Evolutionary conservation across 2,797 vertebrate genomes (phyloP).

Genomic region (Simalia tracyae): DNA sequence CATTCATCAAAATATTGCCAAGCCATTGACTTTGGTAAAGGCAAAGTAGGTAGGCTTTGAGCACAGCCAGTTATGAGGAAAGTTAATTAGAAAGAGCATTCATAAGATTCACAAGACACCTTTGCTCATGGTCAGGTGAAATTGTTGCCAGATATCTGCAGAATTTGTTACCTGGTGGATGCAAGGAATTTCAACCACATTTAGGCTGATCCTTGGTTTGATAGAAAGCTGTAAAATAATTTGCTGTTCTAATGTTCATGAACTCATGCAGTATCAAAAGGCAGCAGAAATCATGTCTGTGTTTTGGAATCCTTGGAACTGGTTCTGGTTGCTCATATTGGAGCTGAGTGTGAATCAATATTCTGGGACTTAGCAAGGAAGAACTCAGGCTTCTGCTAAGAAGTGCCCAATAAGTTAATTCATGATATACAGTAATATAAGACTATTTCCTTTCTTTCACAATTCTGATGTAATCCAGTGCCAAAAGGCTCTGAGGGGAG

Average conservation of each 20-base stretch:
- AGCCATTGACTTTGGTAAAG: not conserved
- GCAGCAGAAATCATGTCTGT: not conserved
- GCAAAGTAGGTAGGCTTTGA: not conserved
- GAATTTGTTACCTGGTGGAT: too few relatives aligned
- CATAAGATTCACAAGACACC: not conserved
- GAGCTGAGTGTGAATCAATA: not conserved
- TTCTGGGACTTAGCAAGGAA: slow-evolving; percentile 26
- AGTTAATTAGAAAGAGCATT: not conserved
- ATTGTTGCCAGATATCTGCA: too few relatives aligned
- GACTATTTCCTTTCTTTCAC: not conserved
- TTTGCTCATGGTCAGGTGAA: not conserved
- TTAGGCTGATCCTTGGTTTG: not conserved
- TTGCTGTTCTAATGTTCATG: not conserved
- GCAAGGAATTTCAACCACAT: not conserved
- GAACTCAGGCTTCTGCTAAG: slow-evolving; percentile 10
- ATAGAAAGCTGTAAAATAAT: not conserved
- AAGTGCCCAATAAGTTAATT: slow-evolving; percentile 28
- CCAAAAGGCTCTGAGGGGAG: not conserved
- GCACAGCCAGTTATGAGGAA: not conserved
- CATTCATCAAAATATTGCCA: not conserved
- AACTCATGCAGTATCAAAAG: not conserved
- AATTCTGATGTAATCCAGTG: not conserved
- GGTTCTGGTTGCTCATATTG: not conserved
- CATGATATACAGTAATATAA: not conserved
- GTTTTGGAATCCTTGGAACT: not conserved